phyloP scores from a whole-genome alignment of 2,797 vertebrate genomes.

The Picus viridis region DNA sequence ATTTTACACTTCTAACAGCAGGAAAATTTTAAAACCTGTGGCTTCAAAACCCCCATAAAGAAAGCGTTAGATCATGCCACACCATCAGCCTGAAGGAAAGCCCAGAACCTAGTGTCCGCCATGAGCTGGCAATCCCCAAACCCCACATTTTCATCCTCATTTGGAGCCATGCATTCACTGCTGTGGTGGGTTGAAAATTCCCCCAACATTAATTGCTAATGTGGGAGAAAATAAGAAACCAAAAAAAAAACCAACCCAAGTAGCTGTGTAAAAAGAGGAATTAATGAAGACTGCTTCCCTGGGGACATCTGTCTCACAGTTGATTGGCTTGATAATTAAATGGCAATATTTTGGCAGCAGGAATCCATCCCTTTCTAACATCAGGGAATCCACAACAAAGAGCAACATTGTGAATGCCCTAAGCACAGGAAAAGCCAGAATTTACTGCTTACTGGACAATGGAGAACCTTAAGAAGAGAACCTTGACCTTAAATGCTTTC shows the following conservation, averaged over 20 bases:
- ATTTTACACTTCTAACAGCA: not conserved
- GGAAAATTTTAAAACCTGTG: not conserved
- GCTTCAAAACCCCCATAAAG: not conserved
- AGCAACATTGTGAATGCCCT: not conserved
- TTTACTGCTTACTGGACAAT: slow-evolving; percentile 34
- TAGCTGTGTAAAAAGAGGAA: slow-evolving; percentile 38
- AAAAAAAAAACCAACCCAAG: slow-evolving; percentile 20
- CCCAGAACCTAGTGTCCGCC: not conserved
- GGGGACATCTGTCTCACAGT: slow-evolving; percentile 35
- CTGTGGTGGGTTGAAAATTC: no score
- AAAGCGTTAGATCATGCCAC: not conserved
- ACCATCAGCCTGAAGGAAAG: not conserved
- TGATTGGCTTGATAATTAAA: slow-evolving; percentile 61
- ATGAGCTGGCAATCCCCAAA: not conserved
- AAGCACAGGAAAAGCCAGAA: slow-evolving; percentile 33
- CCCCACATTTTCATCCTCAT: not conserved
- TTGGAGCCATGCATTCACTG: not conserved
- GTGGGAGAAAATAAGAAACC: slow-evolving; percentile 43
- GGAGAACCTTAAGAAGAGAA: not conserved
- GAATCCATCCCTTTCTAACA: slow-evolving; percentile 45
- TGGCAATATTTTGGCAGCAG: slow-evolving; percentile 16
- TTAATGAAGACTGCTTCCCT: slow-evolving; percentile 40
- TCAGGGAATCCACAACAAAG: slow-evolving; percentile 46
- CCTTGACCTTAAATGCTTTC: slow-evolving; percentile 18
- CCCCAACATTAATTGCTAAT: not conserved